These are phyloP conservation scores for Loriculus beryllinus DNA, from an alignment of 2,797 vertebrate species.

Conservation along the genomic window DNA sequence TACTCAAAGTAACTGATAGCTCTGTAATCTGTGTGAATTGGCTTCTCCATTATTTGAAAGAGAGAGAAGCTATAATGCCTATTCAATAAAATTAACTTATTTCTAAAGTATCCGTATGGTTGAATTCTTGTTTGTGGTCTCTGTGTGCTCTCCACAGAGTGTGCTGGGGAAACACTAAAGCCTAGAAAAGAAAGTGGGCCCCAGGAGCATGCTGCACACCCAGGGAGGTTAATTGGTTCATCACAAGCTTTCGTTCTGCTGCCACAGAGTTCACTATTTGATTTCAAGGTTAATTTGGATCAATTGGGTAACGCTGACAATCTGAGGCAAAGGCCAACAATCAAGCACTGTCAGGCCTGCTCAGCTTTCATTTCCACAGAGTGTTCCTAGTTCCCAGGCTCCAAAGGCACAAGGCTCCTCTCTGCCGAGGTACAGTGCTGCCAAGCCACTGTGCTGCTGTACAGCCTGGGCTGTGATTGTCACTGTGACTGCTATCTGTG, in stretches of 20 bases:
- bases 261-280: neutral
- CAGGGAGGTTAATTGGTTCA: neutral
- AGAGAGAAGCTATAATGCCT: slow-evolving; percentile 70
- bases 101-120: slow-evolving; percentile 65
- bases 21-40: slow-evolving; percentile 73
- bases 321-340: neutral
- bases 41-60: slow-evolving; percentile 72
- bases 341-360: neutral
- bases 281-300: neutral
- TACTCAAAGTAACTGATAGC: slow-evolving; percentile 73
- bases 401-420: neutral
- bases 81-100: slow-evolving; percentile 77
- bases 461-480: neutral
- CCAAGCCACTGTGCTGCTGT: rapidly evolving
- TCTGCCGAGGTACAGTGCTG: rapidly evolving
- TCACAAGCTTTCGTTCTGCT: neutral
- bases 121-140: slow-evolving; percentile 9
- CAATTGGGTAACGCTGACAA: neutral
- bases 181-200: neutral
- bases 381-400: neutral
- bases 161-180: neutral
- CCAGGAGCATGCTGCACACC: neutral
- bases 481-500: rapidly evolving
- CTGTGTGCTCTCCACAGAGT: neutral
- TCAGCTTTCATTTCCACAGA: neutral